Evolutionary conservation across 2,888 invertebrate genomes (phyloP), one percentile per base, ranked within the genome.

Genomic region (Drosophila mercatorum): DNA sequence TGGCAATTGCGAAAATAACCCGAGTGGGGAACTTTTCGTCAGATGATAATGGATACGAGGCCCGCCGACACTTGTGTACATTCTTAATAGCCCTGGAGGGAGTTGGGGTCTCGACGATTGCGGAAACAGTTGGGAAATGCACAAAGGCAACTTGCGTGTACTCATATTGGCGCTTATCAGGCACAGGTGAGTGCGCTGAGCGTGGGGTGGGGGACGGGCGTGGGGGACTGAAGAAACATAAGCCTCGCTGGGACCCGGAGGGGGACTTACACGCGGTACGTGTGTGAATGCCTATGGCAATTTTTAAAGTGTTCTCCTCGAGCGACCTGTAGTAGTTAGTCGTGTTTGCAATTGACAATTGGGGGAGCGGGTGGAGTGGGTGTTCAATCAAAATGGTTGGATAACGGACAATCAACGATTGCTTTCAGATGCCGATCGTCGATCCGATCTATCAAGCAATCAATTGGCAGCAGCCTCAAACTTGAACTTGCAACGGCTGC

Each of bases 381-480:
- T 47, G 78, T 49, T 86, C 78, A 75, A 83, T 81, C 73, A 75
- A 84, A 84, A 81, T 68, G 66, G 75, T 64, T 81, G 73, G 72
- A 78, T 86, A 83, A 86, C 80, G 82, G 67, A 66, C 79, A 79
- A 85, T 88, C 85, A 85, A 83, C 68, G 22, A 22, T 22, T 68
- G 64, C 49, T 53, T 68, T 62, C 38, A 43, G 47, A 34, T 51
- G 34, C 17, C 44, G 63, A 41, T 56, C 41, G 49, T 34, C 56
- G 51, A 64, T 71, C 46, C 52, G 72, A 66, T 49, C 64, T 58
- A 68, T 73, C 71, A 66, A 40, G 22, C 68, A 58, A 69, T 77
- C 70, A 77, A 72, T 77, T 74, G 67, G 59, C 31, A 61, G 31
- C 53, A 31, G 63, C 85, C 88, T 81, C 79, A 65, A 83, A 88